Percentiles rank a stretch among this genome's conserved stretches.
phyloP scores from a whole-genome alignment of 23 tunicate genomes.

The Diplosoma virens region DNA sequence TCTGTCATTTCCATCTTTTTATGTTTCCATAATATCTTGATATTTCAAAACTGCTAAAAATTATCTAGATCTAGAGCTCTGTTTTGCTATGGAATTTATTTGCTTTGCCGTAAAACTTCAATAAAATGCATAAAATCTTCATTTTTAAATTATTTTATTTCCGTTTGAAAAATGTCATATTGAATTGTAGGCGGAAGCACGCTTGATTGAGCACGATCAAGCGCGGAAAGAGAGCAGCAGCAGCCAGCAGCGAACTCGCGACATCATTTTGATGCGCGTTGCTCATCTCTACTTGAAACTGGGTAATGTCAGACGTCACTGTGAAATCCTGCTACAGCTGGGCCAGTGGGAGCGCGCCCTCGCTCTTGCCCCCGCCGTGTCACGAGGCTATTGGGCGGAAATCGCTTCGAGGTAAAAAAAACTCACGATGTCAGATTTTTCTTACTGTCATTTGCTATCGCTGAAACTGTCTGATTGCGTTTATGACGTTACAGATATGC shows the following conservation, averaged over 20 bases:
- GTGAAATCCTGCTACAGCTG: conserved; percentile 61
- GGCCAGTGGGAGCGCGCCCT: conserved; percentile 81
- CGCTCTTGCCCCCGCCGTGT: conserved; percentile 86
- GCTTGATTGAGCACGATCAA: conserved; percentile 35
- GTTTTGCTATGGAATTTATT: too few species aligned
- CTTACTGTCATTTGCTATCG: too few species aligned
- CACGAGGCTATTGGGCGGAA: conserved; percentile 56
- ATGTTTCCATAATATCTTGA: too few species aligned
- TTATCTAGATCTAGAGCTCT: too few species aligned
- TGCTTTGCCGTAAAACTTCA: too few species aligned
- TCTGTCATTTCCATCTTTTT: too few species aligned
- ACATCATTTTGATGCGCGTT: conserved; percentile 36
- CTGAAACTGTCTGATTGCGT: too few species aligned
- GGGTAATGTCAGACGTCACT: conserved; percentile 69
- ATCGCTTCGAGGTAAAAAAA: conserved; percentile 29
- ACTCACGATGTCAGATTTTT: not conserved
- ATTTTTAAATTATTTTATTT: too few species aligned
- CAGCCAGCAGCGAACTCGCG: conserved; percentile 37
- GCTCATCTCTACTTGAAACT: conserved; percentile 56
- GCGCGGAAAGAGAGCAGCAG: conserved; percentile 28
- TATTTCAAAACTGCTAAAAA: too few species aligned
- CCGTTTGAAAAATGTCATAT: not conserved
- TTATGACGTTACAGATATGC: conserved; percentile 62
- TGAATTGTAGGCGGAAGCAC: conserved; percentile 59
- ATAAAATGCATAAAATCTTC: too few species aligned